A percentile compares a stretch with the other conserved stretches of the same genome.
Conservation (phyloP, 2,888 invertebrate genomes). For the Eristalinus sepulchralis region DNA sequence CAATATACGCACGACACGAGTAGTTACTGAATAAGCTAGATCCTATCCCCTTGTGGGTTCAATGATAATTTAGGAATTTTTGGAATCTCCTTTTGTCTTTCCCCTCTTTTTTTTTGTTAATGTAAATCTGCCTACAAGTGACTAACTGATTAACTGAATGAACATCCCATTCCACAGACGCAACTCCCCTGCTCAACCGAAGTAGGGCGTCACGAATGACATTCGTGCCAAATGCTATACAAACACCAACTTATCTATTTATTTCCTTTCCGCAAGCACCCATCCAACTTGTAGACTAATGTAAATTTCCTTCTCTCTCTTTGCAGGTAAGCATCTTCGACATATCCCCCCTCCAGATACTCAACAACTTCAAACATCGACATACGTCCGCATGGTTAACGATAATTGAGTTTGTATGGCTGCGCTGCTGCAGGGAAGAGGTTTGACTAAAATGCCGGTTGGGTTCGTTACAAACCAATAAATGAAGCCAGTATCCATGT, state of each 20-base stretch:
- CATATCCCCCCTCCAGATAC: neutral
- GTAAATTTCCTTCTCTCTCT: constrained; percentile 12
- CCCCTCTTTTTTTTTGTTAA: too few species aligned
- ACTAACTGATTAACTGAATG: too few species aligned
- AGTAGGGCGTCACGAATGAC: neutral
- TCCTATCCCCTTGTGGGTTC: too few species aligned
- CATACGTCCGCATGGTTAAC: neutral
- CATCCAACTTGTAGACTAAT: neutral
- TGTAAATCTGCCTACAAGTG: too few species aligned
- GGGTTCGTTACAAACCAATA: constrained; percentile 35
- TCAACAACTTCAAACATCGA: neutral
- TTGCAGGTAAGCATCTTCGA: constrained; percentile 41
- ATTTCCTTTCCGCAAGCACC: neutral
- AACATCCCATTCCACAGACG: neutral
- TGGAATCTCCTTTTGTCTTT: too few species aligned
- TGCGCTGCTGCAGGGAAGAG: neutral
- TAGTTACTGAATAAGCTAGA: too few species aligned
- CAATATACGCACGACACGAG: too few species aligned
- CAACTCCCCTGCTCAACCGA: neutral
- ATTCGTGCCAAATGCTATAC: neutral
- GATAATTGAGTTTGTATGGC: neutral
- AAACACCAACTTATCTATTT: neutral
- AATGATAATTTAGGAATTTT: too few species aligned
- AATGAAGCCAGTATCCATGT: constrained; percentile 19
- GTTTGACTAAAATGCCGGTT: neutral